These are phyloP conservation scores for Meteorus sp. DNA, from an alignment of 1,140 invertebrate genomes.

Conservation along the genomic window DNA sequence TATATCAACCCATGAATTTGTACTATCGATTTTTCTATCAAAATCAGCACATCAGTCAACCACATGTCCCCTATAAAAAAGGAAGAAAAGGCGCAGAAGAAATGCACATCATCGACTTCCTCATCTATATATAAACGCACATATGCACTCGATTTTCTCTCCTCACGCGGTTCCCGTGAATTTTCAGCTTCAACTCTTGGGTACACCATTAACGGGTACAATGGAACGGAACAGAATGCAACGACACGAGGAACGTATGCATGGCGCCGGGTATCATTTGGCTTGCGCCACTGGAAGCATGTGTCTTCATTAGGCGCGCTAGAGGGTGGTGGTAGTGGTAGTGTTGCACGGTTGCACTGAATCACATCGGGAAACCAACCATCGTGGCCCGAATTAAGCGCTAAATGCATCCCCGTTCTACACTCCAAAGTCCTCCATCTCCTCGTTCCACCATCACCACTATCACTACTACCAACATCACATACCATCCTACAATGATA, in stretches of 20 bases:
- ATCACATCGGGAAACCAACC: slow-evolving; percentile 48
- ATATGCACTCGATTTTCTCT: too few species aligned
- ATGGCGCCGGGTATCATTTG: slow-evolving; percentile 45
- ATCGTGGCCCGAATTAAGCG: slow-evolving; percentile 47
- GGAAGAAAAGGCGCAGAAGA: too few species aligned
- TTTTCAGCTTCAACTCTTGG: slow-evolving; percentile 24
- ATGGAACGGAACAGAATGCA: slow-evolving; percentile 42
- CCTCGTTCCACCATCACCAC: background rate
- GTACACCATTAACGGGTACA: slow-evolving; percentile 41
- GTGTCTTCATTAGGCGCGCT: slow-evolving; percentile 48
- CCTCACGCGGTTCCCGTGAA: slow-evolving; percentile 14
- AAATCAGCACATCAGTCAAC: too few species aligned
- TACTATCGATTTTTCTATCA: too few species aligned
- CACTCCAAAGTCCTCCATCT: slow-evolving; percentile 18
- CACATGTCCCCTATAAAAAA: too few species aligned
- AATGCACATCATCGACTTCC: slow-evolving; percentile 12
- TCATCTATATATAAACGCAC: too few species aligned
- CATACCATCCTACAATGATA: background rate
- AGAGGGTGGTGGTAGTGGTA: slow-evolving; percentile 36
- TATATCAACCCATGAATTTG: slow-evolving; percentile 1
- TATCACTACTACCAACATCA: background rate
- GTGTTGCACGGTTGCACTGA: slow-evolving; percentile 39
- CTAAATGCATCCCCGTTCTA: slow-evolving; percentile 43
- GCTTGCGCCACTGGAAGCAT: slow-evolving; percentile 45
- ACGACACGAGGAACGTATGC: slow-evolving; percentile 44